A percentile compares a stretch with the other conserved stretches of the same genome.
These are phyloP conservation scores for Dasypogon diadema DNA, from an alignment of 2,888 invertebrate genomes.

Conservation along the genomic window DNA sequence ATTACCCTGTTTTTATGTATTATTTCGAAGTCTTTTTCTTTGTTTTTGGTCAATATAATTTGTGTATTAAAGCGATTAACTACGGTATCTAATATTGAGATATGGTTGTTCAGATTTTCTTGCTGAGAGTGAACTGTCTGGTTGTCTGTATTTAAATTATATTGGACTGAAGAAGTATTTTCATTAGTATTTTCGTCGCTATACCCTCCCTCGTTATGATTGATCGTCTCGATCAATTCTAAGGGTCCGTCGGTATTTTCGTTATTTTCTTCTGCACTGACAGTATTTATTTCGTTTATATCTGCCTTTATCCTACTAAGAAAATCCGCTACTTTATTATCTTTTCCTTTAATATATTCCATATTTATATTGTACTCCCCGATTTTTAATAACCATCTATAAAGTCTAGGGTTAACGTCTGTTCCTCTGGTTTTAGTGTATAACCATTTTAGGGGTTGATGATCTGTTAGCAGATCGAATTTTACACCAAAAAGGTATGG, in stretches of 20 bases:
- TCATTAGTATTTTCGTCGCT: conserved; percentile 2
- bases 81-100: conserved; percentile 55
- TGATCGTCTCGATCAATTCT: neutral
- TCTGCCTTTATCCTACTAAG: conserved; percentile 54
- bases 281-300: conserved; percentile 48
- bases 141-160: conserved; percentile 4
- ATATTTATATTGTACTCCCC: conserved; percentile 53
- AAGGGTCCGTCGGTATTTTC: too few relatives aligned
- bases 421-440: too few relatives aligned
- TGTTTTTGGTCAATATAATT: conserved; percentile 53
- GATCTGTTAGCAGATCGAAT: too few relatives aligned
- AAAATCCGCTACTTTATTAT: conserved; percentile 56
- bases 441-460: too few relatives aligned
- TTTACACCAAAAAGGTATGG: too few relatives aligned
- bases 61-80: conserved; percentile 54
- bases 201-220: conserved; percentile 6
- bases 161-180: neutral
- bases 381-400: too few relatives aligned
- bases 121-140: conserved; percentile 54
- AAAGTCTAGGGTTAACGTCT: too few relatives aligned
- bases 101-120: conserved; percentile 55
- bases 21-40: conserved; percentile 50
- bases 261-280: neutral
- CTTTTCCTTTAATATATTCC: conserved; percentile 54
- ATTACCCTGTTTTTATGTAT: conserved; percentile 47